These are phyloP conservation scores for Eristalinus aeneus DNA, from an alignment of 2,888 invertebrate species.

Conservation along the genomic window DNA sequence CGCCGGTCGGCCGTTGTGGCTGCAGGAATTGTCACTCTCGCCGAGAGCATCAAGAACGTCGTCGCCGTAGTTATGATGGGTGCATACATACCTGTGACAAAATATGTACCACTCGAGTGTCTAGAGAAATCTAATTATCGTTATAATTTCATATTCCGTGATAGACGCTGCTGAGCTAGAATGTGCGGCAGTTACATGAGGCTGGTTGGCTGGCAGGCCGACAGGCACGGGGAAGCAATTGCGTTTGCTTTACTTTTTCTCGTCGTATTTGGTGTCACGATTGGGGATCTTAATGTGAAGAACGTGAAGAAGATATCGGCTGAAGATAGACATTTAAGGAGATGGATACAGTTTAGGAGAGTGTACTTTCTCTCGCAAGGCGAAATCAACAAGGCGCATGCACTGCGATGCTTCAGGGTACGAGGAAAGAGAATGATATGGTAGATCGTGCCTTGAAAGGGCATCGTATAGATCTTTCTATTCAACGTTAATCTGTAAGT, in stretches of 20 bases:
- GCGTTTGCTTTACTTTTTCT: slow-evolving; percentile 31
- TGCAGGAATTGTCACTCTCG: neutral
- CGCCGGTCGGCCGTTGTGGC: neutral
- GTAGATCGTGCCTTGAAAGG: neutral
- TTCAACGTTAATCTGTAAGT: no score
- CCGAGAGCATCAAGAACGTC: neutral
- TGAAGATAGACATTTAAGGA: slow-evolving; percentile 40
- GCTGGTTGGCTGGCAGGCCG: neutral
- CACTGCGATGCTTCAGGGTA: neutral
- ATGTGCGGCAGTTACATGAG: slow-evolving; percentile 14
- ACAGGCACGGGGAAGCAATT: slow-evolving; percentile 3
- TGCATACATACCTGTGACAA: slow-evolving; percentile 1
- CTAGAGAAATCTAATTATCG: slow-evolving; percentile 38
- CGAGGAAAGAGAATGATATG: neutral
- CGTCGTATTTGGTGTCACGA: slow-evolving; percentile 38
- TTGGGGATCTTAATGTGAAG: slow-evolving; percentile 40
- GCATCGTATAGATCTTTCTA: neutral
- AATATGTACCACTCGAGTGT: slow-evolving; percentile 2
- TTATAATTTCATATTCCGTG: slow-evolving; percentile 44
- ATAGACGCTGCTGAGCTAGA: slow-evolving; percentile 9
- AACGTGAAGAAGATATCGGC: slow-evolving; percentile 42
- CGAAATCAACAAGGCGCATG: neutral
- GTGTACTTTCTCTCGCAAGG: slow-evolving; percentile 28
- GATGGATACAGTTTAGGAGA: slow-evolving; percentile 16
- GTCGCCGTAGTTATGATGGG: neutral